These are phyloP conservation scores for Enteromius viviparus DNA, from an alignment of 2,797 vertebrate species.

Conservation along the genomic window DNA sequence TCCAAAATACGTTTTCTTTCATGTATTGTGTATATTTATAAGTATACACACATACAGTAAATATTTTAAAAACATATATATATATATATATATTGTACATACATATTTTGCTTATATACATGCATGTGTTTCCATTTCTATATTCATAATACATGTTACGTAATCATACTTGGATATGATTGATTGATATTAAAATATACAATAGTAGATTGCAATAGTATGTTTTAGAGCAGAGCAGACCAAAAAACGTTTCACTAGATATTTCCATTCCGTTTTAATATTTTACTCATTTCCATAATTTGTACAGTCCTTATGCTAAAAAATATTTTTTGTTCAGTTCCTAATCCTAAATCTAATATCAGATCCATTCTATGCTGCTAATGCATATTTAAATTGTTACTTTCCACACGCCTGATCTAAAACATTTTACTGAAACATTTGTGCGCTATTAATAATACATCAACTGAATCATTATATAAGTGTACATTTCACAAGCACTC, in stretches of 20 bases:
- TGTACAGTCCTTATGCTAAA: neutral
- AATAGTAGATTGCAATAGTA: neutral
- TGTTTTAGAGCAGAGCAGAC: neutral
- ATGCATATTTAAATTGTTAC: neutral
- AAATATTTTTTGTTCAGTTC: neutral
- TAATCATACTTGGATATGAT: too few relatives aligned
- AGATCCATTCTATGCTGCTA: neutral
- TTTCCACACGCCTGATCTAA: neutral
- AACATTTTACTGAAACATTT: neutral
- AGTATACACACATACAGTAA: too few relatives aligned
- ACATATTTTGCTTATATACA: too few relatives aligned
- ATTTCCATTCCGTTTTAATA: neutral
- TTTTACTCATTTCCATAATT: neutral
- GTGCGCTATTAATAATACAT: neutral
- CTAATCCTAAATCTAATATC: neutral
- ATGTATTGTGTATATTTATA: too few relatives aligned
- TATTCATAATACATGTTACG: too few relatives aligned
- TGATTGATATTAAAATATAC: neutral
- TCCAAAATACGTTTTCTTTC: too few relatives aligned
- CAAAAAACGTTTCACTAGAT: neutral
- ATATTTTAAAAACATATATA: too few relatives aligned
- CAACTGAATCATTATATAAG: neutral
- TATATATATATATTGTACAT: too few relatives aligned
- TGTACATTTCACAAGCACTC: neutral
- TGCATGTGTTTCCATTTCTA: too few relatives aligned